phyloP scores from a whole-genome alignment of 2,888 invertebrate genomes.

The Euzetes globulus region DNA sequence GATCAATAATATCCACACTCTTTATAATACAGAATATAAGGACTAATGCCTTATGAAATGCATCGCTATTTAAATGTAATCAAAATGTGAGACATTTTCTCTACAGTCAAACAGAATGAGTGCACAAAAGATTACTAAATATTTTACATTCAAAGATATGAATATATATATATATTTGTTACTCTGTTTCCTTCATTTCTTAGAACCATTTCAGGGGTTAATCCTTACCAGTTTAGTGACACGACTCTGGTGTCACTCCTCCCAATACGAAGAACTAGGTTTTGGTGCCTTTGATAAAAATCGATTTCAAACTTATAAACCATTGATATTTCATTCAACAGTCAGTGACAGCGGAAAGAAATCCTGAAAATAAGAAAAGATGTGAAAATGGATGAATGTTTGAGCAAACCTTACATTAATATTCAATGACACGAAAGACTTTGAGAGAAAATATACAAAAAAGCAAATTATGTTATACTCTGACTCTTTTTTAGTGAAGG shows the following conservation, averaged over 20 bases:
- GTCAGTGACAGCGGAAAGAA: background rate
- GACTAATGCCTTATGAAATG: background rate
- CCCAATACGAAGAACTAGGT: background rate
- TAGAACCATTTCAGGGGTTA: too few species aligned
- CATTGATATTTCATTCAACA: background rate
- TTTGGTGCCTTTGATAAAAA: background rate
- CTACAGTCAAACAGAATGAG: background rate
- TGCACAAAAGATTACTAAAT: background rate
- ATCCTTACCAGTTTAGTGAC: too few species aligned
- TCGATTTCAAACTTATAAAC: background rate
- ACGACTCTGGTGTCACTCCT: too few species aligned
- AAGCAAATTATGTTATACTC: background rate
- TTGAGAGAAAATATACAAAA: background rate
- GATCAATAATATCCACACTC: background rate
- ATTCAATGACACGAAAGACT: conserved; percentile 18
- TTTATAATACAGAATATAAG: background rate
- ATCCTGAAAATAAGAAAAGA: background rate
- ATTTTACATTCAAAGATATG: background rate
- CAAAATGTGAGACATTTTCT: background rate
- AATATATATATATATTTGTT: too few species aligned
- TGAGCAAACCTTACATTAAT: conserved; percentile 16
- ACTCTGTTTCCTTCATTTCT: too few species aligned
- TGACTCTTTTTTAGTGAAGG: background rate
- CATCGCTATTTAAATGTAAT: background rate
- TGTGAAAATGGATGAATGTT: conserved; percentile 1